These are phyloP conservation scores for Serranus cabrilla DNA, from an alignment of 2,797 vertebrate genomes.

Conservation along the genomic window DNA sequence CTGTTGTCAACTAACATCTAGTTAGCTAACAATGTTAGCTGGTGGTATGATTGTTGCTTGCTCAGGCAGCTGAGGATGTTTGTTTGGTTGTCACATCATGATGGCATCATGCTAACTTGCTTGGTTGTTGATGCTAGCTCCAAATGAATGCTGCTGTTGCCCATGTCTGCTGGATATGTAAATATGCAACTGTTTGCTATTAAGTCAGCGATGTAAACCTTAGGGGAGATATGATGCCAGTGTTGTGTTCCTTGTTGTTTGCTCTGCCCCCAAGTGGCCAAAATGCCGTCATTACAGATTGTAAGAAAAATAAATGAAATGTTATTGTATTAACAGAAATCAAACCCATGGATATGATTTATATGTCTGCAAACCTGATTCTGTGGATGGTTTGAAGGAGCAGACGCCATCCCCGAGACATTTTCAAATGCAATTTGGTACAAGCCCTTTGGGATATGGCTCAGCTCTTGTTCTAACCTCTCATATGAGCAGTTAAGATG, in stretches of 20 bases:
- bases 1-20: background rate
- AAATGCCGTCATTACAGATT: background rate
- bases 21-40: background rate
- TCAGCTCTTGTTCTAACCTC: constrained; percentile 56
- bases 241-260: background rate
- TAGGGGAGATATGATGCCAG: background rate
- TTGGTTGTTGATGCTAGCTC: background rate
- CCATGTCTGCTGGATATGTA: background rate
- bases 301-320: background rate
- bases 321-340: constrained; percentile 37
- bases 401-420: constrained; percentile 32
- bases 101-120: background rate
- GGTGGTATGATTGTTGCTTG: background rate
- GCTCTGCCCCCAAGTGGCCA: background rate
- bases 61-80: background rate
- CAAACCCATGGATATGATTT: constrained; percentile 17
- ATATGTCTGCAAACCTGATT: constrained; percentile 17
- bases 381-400: constrained; percentile 23
- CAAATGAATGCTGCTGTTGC: background rate
- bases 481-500: constrained; percentile 58
- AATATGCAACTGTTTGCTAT: background rate
- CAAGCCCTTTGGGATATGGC: constrained; percentile 45
- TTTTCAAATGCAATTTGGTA: constrained; percentile 57
- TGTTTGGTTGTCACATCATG: background rate
- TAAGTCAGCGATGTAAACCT: background rate